Base-by-base conservation (phyloP, 2,888 invertebrate genomes). In the Trimorus sp. region DNA sequence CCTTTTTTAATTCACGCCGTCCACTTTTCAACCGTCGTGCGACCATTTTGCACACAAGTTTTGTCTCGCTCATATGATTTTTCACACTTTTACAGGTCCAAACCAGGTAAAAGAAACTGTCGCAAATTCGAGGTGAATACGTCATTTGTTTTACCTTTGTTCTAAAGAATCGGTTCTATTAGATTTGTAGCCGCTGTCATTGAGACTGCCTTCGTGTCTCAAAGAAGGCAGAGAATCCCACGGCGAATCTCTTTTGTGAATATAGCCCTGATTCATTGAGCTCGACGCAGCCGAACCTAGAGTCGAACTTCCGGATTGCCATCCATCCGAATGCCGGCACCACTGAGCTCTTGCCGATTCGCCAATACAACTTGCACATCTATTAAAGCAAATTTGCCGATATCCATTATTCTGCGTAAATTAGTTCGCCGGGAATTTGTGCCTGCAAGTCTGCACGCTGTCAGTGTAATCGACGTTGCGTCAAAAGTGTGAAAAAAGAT, bases 261-360 rank as follows among this genome's bases (percentile, higher is more conserved):
- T 91, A 66, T 91, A 90, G 16, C 88, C 85, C 7, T 89, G 89
- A 86, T 90, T 90, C 74, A 90, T 89, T 45, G 91, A 89, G 80
- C 91, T 92, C 58, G 92, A 92, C 45, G 92, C 91, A 16, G 93
- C 94, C 40, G 95, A 94, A 83, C 95, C 94, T 86, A 95, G 93
- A 58, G 94, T 95, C 59, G 95, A 95, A 87, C 95, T 95, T 79
- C 95, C 95, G 51, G 95, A 95, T 84, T 95, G 95, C 97, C 97
- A 97, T 59, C 97, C 97, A 89, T 97, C 97, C 51, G 97, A 97
- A 92, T 97, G 97, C 14, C 97, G 95, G 93, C 97, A 97, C 97
- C 97, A 97, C 88, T 97, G 97, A 82, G 96, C 96, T 38, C 97
- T 94, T 81, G 97, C 96, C 36, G 97, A 96, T 92, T 97, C 97